Percentiles rank a stretch among this genome's conserved stretches.
phyloP scores from a whole-genome alignment of 2,888 invertebrate species.

The Drosophila tanythrix region DNA sequence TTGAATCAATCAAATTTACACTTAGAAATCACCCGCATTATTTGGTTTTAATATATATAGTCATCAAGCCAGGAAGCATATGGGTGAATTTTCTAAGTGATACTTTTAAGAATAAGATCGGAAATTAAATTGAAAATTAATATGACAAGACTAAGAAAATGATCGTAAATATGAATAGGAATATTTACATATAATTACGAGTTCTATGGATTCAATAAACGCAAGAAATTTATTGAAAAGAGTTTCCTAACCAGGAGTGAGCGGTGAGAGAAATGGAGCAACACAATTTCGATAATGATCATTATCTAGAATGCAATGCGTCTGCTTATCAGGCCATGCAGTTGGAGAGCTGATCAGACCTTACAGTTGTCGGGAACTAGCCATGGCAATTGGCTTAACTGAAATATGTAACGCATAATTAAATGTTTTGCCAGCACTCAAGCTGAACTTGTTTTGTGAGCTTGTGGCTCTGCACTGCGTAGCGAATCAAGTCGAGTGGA shows the following conservation, averaged over 20 bases:
- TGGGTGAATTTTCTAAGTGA: background rate
- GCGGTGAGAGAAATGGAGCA: conserved; percentile 28
- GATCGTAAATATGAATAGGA: background rate
- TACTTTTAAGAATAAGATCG: background rate
- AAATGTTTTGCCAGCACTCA: conserved; percentile 60
- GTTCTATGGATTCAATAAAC: background rate
- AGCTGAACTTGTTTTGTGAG: conserved; percentile 60
- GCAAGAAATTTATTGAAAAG: conserved; percentile 16
- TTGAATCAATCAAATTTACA: background rate
- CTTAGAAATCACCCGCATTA: background rate
- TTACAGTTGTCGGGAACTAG: conserved; percentile 34
- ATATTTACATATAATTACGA: background rate
- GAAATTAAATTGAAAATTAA: background rate
- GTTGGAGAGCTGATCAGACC: conserved; percentile 43
- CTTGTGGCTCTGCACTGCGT: conserved; percentile 58
- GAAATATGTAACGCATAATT: conserved; percentile 62
- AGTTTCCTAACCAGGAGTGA: conserved; percentile 3
- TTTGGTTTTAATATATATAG: background rate
- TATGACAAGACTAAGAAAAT: background rate
- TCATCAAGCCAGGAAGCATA: background rate
- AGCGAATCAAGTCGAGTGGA: conserved; percentile 20
- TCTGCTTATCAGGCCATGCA: conserved; percentile 50
- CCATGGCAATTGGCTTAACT: conserved; percentile 41
- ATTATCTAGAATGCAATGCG: conserved; percentile 21
- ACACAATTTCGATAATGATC: conserved; percentile 16